A percentile compares a stretch with the other conserved stretches of the same genome.
Conservation (phyloP, 1,140 invertebrate species). For the Colletes gigas region DNA sequence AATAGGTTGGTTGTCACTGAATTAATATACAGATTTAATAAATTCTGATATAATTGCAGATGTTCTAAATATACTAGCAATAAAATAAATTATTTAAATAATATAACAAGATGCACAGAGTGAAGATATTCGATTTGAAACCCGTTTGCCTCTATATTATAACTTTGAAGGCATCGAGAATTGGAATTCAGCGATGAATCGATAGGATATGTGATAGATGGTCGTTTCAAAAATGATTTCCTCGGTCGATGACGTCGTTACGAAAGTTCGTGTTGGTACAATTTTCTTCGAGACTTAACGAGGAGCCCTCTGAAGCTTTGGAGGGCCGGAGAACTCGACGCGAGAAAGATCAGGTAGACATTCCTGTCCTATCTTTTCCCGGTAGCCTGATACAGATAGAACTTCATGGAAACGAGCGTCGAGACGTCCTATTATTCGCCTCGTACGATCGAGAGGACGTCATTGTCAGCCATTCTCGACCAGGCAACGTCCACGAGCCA, state of each 20-base stretch:
- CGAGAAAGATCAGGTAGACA: slow-evolving; percentile 48
- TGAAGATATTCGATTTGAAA: too few species aligned
- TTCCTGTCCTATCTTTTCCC: slow-evolving; percentile 57
- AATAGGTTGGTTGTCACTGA: too few species aligned
- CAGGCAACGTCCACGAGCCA: too few species aligned
- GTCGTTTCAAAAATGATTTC: not conserved
- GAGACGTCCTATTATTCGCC: slow-evolving; percentile 35
- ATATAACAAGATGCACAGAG: too few species aligned
- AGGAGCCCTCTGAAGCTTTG: slow-evolving; percentile 27
- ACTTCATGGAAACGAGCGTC: slow-evolving; percentile 48
- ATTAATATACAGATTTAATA: too few species aligned
- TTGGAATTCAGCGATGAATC: not conserved
- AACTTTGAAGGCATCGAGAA: not conserved
- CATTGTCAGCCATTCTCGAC: slow-evolving; percentile 23
- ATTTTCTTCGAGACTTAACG: slow-evolving; percentile 37
- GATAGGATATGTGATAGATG: not conserved
- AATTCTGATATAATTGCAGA: too few species aligned
- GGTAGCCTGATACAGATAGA: slow-evolving; percentile 60
- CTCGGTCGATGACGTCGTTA: not conserved
- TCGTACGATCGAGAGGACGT: not conserved
- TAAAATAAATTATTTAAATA: too few species aligned
- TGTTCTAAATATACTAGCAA: too few species aligned
- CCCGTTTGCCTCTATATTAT: too few species aligned
- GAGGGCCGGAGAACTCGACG: slow-evolving; percentile 24
- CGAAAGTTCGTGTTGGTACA: not conserved